A percentile compares a stretch with the other conserved stretches of the same genome.
Conservation (phyloP, 2,113 vertebrate species). For the Antigone vipio region DNA sequence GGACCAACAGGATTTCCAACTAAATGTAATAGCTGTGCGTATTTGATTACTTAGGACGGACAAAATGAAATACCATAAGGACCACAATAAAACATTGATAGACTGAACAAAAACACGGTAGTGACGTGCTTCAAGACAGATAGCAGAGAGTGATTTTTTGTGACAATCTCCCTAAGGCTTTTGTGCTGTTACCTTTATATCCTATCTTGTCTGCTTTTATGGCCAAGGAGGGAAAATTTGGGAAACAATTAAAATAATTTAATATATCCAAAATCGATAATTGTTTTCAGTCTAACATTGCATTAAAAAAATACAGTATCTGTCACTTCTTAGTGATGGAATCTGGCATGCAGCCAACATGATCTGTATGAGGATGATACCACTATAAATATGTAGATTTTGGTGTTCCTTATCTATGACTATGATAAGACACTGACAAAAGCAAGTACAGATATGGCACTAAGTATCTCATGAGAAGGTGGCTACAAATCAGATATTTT, state of each 20-base stretch:
- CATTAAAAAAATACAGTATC: conserved; percentile 67
- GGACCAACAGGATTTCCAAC: conserved; percentile 83
- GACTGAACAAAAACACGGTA: conserved; percentile 96
- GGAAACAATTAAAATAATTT: conserved; percentile 91
- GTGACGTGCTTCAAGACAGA: conserved; percentile 98
- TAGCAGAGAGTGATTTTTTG: conserved; percentile 89
- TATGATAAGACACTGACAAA: conserved; percentile 62
- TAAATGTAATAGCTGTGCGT: conserved; percentile 84
- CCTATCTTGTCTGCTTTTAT: conserved; percentile 92
- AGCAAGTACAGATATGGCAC: conserved; percentile 52
- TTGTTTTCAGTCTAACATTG: conserved; percentile 82
- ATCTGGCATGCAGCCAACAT: conserved; percentile 80
- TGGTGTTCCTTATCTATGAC: conserved; percentile 49
- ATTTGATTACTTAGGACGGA: conserved; percentile 89
- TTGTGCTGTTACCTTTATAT: conserved; percentile 91
- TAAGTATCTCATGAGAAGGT: not conserved
- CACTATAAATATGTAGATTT: conserved; percentile 50
- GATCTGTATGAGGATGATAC: conserved; percentile 75
- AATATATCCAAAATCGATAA: conserved; percentile 80
- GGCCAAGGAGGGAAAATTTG: conserved; percentile 95
- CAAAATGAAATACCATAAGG: conserved; percentile 90
- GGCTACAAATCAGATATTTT: conserved; percentile 40
- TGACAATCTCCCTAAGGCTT: conserved; percentile 96
- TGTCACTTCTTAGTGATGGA: conserved; percentile 72
- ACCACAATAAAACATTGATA: conserved; percentile 94